Base-by-base conservation (phyloP, 2,797 vertebrate genomes). In the Helarctos malayanus region DNA sequence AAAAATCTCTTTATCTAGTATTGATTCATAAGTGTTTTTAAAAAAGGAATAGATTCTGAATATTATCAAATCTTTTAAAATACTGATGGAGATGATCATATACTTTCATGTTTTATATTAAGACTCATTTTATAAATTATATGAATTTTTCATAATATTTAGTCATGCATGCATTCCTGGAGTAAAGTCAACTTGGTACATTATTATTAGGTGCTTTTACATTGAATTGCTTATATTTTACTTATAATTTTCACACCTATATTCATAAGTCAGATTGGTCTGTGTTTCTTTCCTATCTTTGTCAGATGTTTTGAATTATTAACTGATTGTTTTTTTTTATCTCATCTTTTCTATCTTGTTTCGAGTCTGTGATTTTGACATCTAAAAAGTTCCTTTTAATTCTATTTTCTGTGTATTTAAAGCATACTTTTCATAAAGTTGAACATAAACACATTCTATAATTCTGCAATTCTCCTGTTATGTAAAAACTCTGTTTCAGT, bases 211-310 rank as follows among this genome's bases (percentile, higher is more conserved):
- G 38, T 63, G 79, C 25, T 78, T 94, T 97, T 68, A 95, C 27
- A 63, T 92, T 87, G 57, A 95, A 87, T 94, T 95, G 45, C 35
- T 90, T 91, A 57, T 94, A 80, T 81, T 94, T 96, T 96, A 80
- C 93, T 93, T 96, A 86, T 95, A n/a, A 88, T 61, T 94, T 96
- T 82, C 75, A 89, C 81, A 96, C 86, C 32, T 95, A 49, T 90
- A 56, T 73, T 97, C 69, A 56, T 82, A 91, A 94, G 27, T 90
- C 56, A 90, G 56, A 83, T 96, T 71, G 19, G 25, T 69, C 76
- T 91, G 9, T 78, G 19, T 52, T 59, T 89, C 89, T 79, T 86
- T 38, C 18, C 19, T 75, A 52, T 47, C 68, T 16, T 80, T 78
- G 21, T 95, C 73, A 96, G 85, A 68, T 75, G 45, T 86, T 82